These are phyloP conservation scores for Platyrinchus mystaceus DNA, from an alignment of 2,797 vertebrate genomes.

Conservation along the genomic window DNA sequence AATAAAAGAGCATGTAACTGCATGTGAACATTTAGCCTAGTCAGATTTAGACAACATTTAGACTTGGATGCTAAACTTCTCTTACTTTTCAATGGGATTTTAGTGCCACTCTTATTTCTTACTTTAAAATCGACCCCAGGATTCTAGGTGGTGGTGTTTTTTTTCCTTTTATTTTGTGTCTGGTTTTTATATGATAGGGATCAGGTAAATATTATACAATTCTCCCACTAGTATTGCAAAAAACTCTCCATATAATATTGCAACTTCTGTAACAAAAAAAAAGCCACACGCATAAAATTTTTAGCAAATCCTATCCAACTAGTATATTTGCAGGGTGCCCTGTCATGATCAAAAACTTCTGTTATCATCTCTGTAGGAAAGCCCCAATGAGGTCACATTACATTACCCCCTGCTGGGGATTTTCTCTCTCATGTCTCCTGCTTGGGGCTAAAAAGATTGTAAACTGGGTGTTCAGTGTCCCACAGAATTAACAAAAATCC, in stretches of 20 bases:
- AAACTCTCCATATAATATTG: not conserved
- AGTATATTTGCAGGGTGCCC: not conserved
- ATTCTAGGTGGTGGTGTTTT: not conserved
- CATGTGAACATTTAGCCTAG: not conserved
- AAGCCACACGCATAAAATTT: not conserved
- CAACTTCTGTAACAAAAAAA: not conserved
- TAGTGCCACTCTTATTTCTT: not conserved
- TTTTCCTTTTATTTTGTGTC: not conserved
- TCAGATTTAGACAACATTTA: not conserved
- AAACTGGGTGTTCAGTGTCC: constrained; percentile 30
- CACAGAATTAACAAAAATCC: constrained; percentile 13
- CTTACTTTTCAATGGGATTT: not conserved
- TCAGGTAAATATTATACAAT: not conserved
- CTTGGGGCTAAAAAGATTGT: constrained; percentile 28
- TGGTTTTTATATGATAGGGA: not conserved
- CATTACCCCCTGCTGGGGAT: constrained; percentile 2
- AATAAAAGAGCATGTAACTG: not conserved
- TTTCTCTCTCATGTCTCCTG: constrained; percentile 34
- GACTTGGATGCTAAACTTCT: not conserved
- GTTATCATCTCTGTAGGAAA: constrained; percentile 5
- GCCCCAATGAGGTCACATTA: constrained; percentile 12
- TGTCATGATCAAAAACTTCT: constrained; percentile 38
- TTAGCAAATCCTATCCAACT: not conserved
- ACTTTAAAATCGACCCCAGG: not conserved
- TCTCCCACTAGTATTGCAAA: not conserved